Evolutionary conservation across 2,797 vertebrate genomes (phyloP).

Genomic region (Etheostoma perlongum): DNA sequence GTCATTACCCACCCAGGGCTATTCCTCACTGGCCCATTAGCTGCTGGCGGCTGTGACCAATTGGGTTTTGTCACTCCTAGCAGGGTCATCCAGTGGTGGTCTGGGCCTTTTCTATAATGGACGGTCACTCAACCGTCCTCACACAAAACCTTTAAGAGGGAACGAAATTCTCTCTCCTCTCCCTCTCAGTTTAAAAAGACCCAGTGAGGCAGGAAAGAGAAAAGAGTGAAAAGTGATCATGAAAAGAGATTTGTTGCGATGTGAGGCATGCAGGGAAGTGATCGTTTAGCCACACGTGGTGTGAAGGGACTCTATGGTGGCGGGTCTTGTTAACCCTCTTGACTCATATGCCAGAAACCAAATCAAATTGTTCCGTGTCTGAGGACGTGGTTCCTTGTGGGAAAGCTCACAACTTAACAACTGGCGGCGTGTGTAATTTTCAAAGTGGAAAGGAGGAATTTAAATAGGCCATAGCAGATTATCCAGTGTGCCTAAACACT

Average conservation of each 20-base stretch:
- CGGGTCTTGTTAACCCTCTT: conserved; percentile 75
- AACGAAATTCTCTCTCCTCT: conserved; percentile 67
- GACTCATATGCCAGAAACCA: conserved; percentile 66
- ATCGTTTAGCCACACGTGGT: conserved; percentile 83
- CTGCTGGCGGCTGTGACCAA: conserved; percentile 98
- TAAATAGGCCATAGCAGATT: conserved; percentile 66
- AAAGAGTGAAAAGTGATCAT: conserved; percentile 79
- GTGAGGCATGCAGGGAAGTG: conserved; percentile 74
- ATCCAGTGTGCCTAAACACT: conserved; percentile 55
- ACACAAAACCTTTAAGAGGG: conserved; percentile 77
- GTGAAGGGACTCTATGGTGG: conserved; percentile 65
- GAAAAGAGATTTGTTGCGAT: conserved; percentile 80
- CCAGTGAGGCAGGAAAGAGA: conserved; percentile 79
- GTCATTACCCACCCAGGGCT: conserved; percentile 95
- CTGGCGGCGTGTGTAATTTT: conserved; percentile 58
- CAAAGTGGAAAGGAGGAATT: conserved; percentile 58
- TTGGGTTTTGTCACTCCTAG: conserved; percentile 95
- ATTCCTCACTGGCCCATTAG: conserved; percentile 97
- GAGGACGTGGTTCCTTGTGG: conserved; percentile 55
- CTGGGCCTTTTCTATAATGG: conserved; percentile 79
- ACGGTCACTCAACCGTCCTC: conserved; percentile 80
- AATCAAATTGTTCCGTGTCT: conserved; percentile 67
- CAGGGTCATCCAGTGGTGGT: conserved; percentile 94
- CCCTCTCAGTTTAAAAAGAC: conserved; percentile 72
- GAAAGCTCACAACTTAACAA: conserved; percentile 57